A percentile compares a stretch with the other conserved stretches of the same genome.
Conservation (phyloP, 2,888 invertebrate species). For the Drosophila macrospina region DNA sequence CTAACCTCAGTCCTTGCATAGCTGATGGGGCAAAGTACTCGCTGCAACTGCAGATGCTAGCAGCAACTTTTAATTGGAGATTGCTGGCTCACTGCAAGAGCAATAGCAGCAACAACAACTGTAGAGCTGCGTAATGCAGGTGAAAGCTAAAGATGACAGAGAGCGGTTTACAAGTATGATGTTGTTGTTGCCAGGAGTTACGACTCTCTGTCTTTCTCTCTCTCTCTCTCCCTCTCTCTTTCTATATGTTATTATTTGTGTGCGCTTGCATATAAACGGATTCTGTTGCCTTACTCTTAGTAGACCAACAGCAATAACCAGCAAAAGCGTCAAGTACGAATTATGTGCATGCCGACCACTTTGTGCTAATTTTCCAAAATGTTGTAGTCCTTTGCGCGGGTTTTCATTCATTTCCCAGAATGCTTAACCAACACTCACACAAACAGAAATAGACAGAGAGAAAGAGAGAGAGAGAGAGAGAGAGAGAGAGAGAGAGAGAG, state of each 20-base stretch:
- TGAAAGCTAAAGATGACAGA: slow-evolving; percentile 67
- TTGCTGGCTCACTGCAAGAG: slow-evolving; percentile 56
- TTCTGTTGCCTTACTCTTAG: slow-evolving; percentile 51
- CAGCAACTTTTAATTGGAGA: slow-evolving; percentile 78
- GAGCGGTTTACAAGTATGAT: slow-evolving; percentile 37
- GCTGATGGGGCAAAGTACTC: slow-evolving; percentile 28
- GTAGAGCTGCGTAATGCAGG: slow-evolving; percentile 44
- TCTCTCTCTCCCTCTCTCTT: not conserved
- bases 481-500: slow-evolving; percentile 2
- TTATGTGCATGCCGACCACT: slow-evolving; percentile 68
- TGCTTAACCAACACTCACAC: slow-evolving; percentile 40
- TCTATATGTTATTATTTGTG: not conserved
- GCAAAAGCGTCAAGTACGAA: slow-evolving; percentile 40
- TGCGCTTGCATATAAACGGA: slow-evolving; percentile 22
- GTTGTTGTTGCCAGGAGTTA: slow-evolving; percentile 12
- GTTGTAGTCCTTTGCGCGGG: slow-evolving; percentile 62
- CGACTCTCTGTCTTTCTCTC: not conserved
- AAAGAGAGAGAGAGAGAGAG: too few relatives aligned
- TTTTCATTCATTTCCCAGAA: slow-evolving; percentile 46
- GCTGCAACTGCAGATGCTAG: slow-evolving; percentile 32
- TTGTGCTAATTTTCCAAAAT: slow-evolving; percentile 73
- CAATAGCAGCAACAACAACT: slow-evolving; percentile 25
- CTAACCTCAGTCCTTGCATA: slow-evolving; percentile 40
- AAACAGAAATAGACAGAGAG: slow-evolving; percentile 6
- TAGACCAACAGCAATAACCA: slow-evolving; percentile 40